Conservation (phyloP, 1,140 invertebrate species). For the Drosophila sucinea region DNA sequence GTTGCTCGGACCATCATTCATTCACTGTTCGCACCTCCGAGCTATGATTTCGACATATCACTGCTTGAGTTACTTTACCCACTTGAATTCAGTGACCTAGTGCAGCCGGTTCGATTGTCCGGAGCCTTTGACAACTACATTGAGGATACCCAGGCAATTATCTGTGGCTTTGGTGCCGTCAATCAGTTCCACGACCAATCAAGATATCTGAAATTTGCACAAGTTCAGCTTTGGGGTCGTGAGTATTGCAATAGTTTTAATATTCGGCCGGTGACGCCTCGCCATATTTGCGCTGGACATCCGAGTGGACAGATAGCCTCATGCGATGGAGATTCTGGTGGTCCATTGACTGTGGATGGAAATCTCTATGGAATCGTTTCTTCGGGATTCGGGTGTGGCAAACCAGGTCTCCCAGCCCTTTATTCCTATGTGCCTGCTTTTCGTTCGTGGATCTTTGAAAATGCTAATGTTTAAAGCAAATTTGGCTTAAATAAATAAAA, state of each 20-base stretch:
- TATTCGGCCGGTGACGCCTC: no score
- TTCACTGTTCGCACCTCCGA: slow-evolving; percentile 67
- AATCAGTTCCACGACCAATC: slow-evolving; percentile 72
- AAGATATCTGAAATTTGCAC: slow-evolving; percentile 66
- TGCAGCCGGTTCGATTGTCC: slow-evolving; percentile 63
- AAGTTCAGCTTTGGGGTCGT: slow-evolving; percentile 76
- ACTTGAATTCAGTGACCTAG: slow-evolving; percentile 52
- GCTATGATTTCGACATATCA: slow-evolving; percentile 74
- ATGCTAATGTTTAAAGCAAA: slow-evolving; percentile 58
- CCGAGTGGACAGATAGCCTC: no score
- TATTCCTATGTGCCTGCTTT: slow-evolving; percentile 85
- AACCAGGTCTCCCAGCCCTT: slow-evolving; percentile 85
- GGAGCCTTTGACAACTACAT: slow-evolving; percentile 62
- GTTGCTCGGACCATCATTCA: slow-evolving; percentile 76
- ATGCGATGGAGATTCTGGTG: no score
- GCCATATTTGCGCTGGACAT: no score
- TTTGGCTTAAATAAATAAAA: not conserved
- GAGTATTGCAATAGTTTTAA: slow-evolving; percentile 63
- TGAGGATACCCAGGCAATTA: slow-evolving; percentile 65
- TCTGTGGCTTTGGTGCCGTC: slow-evolving; percentile 78
- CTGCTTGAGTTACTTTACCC: slow-evolving; percentile 60
- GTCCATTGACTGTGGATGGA: no score
- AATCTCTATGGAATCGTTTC: no score
- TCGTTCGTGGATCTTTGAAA: slow-evolving; percentile 75
- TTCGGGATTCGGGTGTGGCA: slow-evolving; percentile 84